Conservation (phyloP, 2,888 invertebrate genomes). For the Zygogramma bicolorata region DNA sequence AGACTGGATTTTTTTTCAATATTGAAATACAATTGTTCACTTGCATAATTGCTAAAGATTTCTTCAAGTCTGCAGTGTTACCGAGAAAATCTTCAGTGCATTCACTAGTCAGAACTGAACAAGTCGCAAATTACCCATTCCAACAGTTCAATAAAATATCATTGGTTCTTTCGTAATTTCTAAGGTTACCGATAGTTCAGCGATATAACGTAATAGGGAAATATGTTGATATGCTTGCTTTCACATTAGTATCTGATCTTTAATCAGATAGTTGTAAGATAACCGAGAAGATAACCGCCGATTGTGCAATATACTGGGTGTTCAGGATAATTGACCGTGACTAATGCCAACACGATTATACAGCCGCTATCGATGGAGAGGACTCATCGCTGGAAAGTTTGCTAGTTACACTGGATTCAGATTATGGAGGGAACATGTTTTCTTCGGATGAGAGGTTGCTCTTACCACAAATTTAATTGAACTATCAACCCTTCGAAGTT, state of each 20-base stretch:
- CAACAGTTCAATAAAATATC: conserved; percentile 8
- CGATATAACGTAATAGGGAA: too few species aligned
- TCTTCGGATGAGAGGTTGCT: background rate
- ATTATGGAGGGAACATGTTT: background rate
- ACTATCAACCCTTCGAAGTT: background rate
- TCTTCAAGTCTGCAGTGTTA: too few species aligned
- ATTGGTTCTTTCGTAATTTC: background rate
- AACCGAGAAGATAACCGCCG: too few species aligned
- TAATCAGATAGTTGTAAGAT: background rate
- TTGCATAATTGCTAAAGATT: too few species aligned
- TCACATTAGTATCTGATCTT: conserved; percentile 11
- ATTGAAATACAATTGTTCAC: too few species aligned
- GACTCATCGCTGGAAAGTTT: background rate
- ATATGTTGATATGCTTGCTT: conserved; percentile 13
- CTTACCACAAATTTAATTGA: background rate
- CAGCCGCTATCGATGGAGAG: background rate
- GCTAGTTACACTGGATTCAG: background rate
- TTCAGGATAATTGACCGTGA: conserved; percentile 10
- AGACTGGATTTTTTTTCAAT: too few species aligned
- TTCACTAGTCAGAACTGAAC: too few species aligned
- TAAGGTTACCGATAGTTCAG: too few species aligned
- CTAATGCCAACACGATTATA: conserved; percentile 1
- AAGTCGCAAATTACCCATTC: too few species aligned
- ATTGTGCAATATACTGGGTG: conserved; percentile 11
- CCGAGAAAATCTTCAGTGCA: too few species aligned